Evolutionary conservation across 2,888 invertebrate genomes (phyloP).

Genomic region (Apodemia zela): DNA sequence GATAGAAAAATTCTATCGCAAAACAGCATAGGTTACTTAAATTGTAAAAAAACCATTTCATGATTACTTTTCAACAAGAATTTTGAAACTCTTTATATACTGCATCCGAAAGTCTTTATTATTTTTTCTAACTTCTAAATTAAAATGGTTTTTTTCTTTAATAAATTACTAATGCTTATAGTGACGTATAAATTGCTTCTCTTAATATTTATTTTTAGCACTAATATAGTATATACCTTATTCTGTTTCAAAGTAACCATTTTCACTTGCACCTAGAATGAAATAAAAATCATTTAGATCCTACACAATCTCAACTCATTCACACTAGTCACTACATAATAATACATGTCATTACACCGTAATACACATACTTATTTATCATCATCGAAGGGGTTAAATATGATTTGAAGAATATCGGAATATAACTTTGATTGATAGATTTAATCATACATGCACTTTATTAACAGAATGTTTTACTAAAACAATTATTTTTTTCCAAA

Average conservation of each 20-base stretch:
- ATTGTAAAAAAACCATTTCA: constrained; percentile 9
- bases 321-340: background rate
- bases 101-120: background rate
- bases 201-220: constrained; percentile 5
- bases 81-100: background rate
- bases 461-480: constrained; percentile 76
- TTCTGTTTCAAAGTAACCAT: background rate
- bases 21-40: background rate
- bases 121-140: background rate
- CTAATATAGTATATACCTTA: constrained; percentile 1
- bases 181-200: background rate
- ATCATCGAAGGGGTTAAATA: background rate
- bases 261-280: background rate
- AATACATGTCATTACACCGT: constrained; percentile 2
- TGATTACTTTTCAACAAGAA: background rate
- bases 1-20: constrained; percentile 1
- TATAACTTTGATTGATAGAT: constrained; percentile 28
- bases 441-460: constrained; percentile 52
- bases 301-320: constrained; percentile 1
- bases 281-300: background rate
- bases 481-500: constrained; percentile 78
- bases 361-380: background rate
- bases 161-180: constrained; percentile 9
- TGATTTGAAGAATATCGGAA: background rate
- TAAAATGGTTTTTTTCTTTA: constrained; percentile 11